A percentile compares a stretch with the other conserved stretches of the same genome.
Conservation (phyloP, 1,140 invertebrate genomes). For the Lithobius niger region DNA sequence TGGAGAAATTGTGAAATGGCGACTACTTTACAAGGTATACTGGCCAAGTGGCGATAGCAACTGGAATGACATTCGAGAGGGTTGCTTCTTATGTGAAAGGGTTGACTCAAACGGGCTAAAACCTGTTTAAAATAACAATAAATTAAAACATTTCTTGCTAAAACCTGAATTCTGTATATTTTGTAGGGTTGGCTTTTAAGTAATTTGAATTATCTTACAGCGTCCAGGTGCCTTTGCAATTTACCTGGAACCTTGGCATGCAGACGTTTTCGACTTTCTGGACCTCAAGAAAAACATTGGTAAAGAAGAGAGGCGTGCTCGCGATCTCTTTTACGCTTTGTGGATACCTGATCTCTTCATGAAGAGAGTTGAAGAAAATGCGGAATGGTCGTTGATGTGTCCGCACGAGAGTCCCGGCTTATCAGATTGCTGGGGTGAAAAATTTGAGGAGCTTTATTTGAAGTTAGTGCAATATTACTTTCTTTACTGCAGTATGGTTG, state of each 20-base stretch:
- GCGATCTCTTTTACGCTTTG: constrained; percentile 92
- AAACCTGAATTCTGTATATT: too few relatives aligned
- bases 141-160: too few relatives aligned
- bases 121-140: too few relatives aligned
- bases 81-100: too few relatives aligned
- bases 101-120: too few relatives aligned
- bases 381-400: constrained; percentile 94
- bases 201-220: constrained; percentile 25
- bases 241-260: constrained; percentile 98
- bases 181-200: background rate
- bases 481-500: constrained; percentile 3
- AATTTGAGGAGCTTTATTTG: constrained; percentile 39
- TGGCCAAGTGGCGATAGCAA: too few relatives aligned
- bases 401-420: constrained; percentile 82
- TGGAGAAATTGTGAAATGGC: too few relatives aligned
- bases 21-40: too few relatives aligned
- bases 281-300: constrained; percentile 90
- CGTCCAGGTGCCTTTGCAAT: constrained; percentile 96
- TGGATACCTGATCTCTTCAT: constrained; percentile 99
- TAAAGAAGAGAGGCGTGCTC: constrained; percentile 78
- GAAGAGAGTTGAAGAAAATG: constrained; percentile 80
- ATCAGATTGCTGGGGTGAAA: constrained; percentile 53
- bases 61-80: too few relatives aligned
- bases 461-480: constrained; percentile 45
- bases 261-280: constrained; percentile 91